phyloP scores from a whole-genome alignment of 2,113 vertebrate genomes.

The Hiodon alosoides region DNA sequence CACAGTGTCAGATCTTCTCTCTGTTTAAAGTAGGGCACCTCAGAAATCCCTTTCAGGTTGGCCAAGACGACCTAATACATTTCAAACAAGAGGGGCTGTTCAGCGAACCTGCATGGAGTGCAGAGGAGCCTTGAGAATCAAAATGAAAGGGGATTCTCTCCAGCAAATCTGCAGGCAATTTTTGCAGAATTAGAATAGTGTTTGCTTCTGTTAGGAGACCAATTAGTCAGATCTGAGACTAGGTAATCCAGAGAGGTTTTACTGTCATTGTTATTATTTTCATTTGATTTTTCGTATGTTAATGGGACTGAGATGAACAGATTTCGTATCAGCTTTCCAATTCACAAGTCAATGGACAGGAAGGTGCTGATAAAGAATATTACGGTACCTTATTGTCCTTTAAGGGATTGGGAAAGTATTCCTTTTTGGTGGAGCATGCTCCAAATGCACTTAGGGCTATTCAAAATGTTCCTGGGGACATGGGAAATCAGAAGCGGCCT shows the following conservation, averaged over 20 bases:
- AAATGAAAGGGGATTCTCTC: background rate
- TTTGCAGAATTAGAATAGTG: background rate
- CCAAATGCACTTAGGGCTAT: background rate
- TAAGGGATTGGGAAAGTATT: no score
- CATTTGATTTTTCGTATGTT: background rate
- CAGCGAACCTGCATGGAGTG: background rate
- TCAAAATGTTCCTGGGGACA: background rate
- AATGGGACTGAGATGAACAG: background rate
- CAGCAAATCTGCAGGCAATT: background rate
- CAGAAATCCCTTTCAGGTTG: background rate
- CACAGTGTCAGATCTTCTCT: background rate
- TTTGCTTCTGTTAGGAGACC: background rate
- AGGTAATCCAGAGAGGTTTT: background rate
- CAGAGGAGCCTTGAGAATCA: background rate
- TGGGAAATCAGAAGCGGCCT: background rate
- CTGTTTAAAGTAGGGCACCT: background rate
- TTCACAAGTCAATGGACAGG: background rate
- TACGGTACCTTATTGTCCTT: no score
- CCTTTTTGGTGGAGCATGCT: background rate
- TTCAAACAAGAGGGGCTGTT: background rate
- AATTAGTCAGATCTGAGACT: slow-evolving; percentile 11
- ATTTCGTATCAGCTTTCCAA: background rate
- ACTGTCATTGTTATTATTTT: background rate
- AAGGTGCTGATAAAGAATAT: background rate
- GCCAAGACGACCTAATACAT: background rate